These are phyloP conservation scores for Oreonectes daqikongensis DNA, from an alignment of 2,797 vertebrate genomes.

Conservation along the genomic window DNA sequence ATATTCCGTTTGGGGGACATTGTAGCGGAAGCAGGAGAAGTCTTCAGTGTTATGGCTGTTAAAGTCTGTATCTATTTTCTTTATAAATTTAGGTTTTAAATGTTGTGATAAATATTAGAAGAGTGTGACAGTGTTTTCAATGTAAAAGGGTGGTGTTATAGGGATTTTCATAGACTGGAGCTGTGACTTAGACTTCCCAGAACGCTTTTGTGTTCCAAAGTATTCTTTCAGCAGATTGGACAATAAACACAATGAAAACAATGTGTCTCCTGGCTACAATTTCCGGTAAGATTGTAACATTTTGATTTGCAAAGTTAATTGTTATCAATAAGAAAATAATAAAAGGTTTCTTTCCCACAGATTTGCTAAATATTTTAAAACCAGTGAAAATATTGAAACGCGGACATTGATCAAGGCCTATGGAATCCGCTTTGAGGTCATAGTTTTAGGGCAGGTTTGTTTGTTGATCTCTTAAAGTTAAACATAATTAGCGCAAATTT, in stretches of 20 bases:
- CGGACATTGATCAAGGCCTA: slow-evolving; percentile 75
- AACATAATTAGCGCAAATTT: not conserved
- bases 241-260: slow-evolving; percentile 73
- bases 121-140: slow-evolving; percentile 6
- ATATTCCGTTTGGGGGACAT: slow-evolving; percentile 81
- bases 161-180: slow-evolving; percentile 74
- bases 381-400: slow-evolving; percentile 60
- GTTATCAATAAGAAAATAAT: not conserved
- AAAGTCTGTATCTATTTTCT: slow-evolving; percentile 67
- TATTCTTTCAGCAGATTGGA: slow-evolving; percentile 82
- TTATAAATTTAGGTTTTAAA: not conserved
- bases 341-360: slow-evolving; percentile 59
- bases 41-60: slow-evolving; percentile 79
- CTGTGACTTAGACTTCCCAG: slow-evolving; percentile 6
- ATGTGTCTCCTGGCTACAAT: slow-evolving; percentile 81
- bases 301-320: not conserved
- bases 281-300: slow-evolving; percentile 75
- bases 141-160: slow-evolving; percentile 81
- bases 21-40: slow-evolving; percentile 71
- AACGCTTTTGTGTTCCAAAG: slow-evolving; percentile 74
- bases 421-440: slow-evolving; percentile 82
- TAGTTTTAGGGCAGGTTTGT: slow-evolving; percentile 74
- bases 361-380: slow-evolving; percentile 81
- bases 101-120: not conserved
- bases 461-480: not conserved